Conservation (phyloP, 2,888 invertebrate species). For the Stenoptilia bipunctidactyla region DNA sequence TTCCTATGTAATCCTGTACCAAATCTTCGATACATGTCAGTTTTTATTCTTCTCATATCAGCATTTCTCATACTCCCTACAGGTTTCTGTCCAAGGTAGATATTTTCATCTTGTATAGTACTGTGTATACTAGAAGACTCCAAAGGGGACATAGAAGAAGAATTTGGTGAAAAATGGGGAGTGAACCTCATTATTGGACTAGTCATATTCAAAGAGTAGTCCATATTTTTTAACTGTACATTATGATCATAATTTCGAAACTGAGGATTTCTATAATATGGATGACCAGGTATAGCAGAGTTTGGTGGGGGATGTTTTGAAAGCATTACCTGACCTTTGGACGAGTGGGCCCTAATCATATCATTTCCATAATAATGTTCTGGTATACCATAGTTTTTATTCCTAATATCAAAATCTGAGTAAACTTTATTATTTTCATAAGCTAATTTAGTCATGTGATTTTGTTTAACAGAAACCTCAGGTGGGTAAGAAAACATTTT, state of each 20-base stretch:
- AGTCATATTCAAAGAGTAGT: constrained; percentile 34
- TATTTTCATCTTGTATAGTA: constrained; percentile 54
- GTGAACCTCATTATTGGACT: constrained; percentile 35
- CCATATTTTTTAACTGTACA: constrained; percentile 38
- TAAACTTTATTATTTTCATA: constrained; percentile 47
- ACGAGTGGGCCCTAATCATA: constrained; percentile 30
- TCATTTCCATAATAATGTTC: constrained; percentile 49
- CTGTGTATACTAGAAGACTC: constrained; percentile 42
- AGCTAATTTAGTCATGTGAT: constrained; percentile 38
- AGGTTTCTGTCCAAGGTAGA: constrained; percentile 63
- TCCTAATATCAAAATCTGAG: constrained; percentile 42
- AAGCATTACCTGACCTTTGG: constrained; percentile 39
- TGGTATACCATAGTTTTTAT: constrained; percentile 34
- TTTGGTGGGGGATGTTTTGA: constrained; percentile 39
- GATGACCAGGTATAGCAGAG: constrained; percentile 37
- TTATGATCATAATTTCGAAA: constrained; percentile 46
- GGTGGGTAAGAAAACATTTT: constrained; percentile 42
- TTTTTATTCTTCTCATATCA: constrained; percentile 27
- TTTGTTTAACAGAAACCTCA: constrained; percentile 33
- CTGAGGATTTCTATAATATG: constrained; percentile 40
- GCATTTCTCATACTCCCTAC: constrained; percentile 51
- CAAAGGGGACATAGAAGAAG: constrained; percentile 55
- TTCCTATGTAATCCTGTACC: constrained; percentile 25
- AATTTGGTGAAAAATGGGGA: constrained; percentile 51
- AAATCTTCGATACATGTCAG: constrained; percentile 39